phyloP scores from a whole-genome alignment of 2,113 vertebrate genomes.

The Gobio gobio region DNA sequence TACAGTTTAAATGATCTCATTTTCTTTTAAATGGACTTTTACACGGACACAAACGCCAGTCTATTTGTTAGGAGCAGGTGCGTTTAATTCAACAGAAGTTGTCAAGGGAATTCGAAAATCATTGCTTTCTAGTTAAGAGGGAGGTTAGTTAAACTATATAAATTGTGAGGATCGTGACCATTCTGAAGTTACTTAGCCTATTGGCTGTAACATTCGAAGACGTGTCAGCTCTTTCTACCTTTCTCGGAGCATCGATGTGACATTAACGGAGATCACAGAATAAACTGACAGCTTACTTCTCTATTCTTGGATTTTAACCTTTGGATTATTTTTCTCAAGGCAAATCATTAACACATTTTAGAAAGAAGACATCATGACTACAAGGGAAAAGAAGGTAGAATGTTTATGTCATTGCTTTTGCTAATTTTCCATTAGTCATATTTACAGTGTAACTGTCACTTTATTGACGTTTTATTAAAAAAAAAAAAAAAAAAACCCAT shows the following conservation, averaged over 20 bases:
- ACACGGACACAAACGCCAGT: not conserved
- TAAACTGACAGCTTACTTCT: not conserved
- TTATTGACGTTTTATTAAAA: not conserved
- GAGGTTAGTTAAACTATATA: not conserved
- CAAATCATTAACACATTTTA: not conserved
- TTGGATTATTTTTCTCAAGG: conserved; percentile 6
- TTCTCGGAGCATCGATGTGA: not conserved
- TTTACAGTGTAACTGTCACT: not conserved
- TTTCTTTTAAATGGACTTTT: not conserved
- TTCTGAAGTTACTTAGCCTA: not conserved
- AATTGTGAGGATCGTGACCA: too few relatives aligned
- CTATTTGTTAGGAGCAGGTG: not conserved
- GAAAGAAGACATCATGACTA: conserved; percentile 2
- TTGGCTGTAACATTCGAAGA: conserved; percentile 1
- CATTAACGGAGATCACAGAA: not conserved
- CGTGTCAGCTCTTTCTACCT: not conserved
- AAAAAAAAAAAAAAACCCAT: not conserved
- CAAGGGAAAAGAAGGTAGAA: conserved; percentile 4
- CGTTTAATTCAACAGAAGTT: not conserved
- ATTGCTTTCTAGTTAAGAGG: not conserved
- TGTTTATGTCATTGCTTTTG: not conserved
- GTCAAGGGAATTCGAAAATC: not conserved
- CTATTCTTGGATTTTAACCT: not conserved
- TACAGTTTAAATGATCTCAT: not conserved
- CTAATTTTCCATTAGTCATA: not conserved